Evolutionary conservation across 1,140 invertebrate species (phyloP), one percentile per base, ranked within the genome.

Genomic region (Mycetomoellerius zeteki): DNA sequence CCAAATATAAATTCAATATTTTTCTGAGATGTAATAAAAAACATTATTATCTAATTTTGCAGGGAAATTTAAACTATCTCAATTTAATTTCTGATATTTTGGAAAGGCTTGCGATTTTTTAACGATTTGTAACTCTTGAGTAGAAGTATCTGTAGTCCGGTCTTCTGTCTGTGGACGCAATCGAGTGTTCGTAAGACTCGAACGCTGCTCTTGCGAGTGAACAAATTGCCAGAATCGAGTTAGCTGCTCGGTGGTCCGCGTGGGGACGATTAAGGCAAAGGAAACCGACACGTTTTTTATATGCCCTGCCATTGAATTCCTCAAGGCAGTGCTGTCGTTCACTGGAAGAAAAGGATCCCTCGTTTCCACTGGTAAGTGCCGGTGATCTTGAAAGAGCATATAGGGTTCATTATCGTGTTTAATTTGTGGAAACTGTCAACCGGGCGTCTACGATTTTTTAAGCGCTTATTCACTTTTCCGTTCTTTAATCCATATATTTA

Each of bases 151-250:
- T 65, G 27, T 50, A 24, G 60, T 78, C 3, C 14, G 7, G 14
- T 24, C 43, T 33, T 16, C 47, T 78, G 50, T 47, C 24, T 50
- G 19, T 16, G 24, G 47, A 69, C 62, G 69, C 75, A 67, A 88
- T 85, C 71, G 64, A 12, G 47, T 43, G 73, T 43, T 64, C 19
- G 56, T 54, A 84, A 81, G 75, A 77, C 69, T 19, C 27, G 24
- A 12, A 54, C 14, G n/a, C n/a, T n/a, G 52, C 50, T 27, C 82
- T 37, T 50, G 72, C 80, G 78, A 85, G 64, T 80, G 84, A 54
- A n/a, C 85, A 81, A 87, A 90, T 75, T 64, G 60, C 27, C 72
- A 52, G 69, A 90, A 89, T 90, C 64, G 72, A 90, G 75, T 90
- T 89, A 80, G 27, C 19, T 14, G 64, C 43, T 60, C 37, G 81